Conservation (phyloP, 53 echinoderm and acorn worm genomes). For the Crossaster papposus region DNA sequence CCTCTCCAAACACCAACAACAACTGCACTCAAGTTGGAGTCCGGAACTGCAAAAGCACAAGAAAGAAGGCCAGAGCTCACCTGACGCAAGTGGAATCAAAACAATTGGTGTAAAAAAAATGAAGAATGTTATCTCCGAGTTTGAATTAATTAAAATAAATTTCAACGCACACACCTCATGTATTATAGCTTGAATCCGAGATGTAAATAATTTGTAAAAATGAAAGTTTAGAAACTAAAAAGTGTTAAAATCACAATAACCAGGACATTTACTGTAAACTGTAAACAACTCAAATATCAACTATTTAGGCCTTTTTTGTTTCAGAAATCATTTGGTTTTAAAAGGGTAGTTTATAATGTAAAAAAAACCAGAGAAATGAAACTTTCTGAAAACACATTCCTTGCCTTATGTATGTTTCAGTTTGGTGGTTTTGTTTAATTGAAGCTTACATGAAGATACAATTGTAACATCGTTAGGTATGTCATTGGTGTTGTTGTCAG, state of each 20-base stretch:
- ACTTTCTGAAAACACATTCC: too few relatives aligned
- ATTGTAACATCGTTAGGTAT: too few relatives aligned
- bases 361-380: not conserved
- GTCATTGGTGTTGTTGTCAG: too few relatives aligned
- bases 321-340: not conserved
- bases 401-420: too few relatives aligned
- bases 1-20: slow-evolving; percentile 63
- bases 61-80: slow-evolving; percentile 26
- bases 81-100: slow-evolving; percentile 29
- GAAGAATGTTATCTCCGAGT: not conserved
- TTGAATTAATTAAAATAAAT: not conserved
- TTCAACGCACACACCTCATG: not conserved
- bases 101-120: slow-evolving; percentile 23
- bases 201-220: slow-evolving; percentile 2
- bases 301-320: not conserved
- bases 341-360: not conserved
- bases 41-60: not conserved
- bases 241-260: not conserved
- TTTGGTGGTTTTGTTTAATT: too few relatives aligned
- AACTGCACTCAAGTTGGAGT: slow-evolving; percentile 10
- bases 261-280: not conserved
- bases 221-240: not conserved
- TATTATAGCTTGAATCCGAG: not conserved
- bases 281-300: not conserved
- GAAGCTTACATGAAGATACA: too few relatives aligned